Evolutionary conservation across 1,140 invertebrate genomes (phyloP).

Genomic region (Drosophila kohkoa): DNA sequence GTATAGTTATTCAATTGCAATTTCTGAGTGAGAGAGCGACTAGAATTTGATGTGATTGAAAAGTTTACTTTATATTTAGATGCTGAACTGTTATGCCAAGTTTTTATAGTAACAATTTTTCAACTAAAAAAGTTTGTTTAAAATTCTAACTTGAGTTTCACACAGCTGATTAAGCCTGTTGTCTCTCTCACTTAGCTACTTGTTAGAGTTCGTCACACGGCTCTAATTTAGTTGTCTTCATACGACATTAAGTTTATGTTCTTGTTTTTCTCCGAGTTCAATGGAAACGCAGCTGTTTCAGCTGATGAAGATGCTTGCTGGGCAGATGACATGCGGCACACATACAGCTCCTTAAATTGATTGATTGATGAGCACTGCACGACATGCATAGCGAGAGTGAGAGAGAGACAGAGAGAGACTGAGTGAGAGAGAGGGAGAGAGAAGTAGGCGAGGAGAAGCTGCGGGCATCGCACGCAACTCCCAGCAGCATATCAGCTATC

Average conservation of each 20-base stretch:
- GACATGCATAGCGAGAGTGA: neutral
- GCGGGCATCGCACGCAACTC: conserved; percentile 10
- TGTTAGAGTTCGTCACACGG: too few relatives aligned
- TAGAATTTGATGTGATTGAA: too few relatives aligned
- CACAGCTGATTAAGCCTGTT: too few relatives aligned
- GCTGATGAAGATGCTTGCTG: conserved; percentile 2
- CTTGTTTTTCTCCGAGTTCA: conserved; percentile 1
- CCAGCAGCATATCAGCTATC: conserved; percentile 30
- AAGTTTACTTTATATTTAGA: too few relatives aligned
- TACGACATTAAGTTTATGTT: neutral
- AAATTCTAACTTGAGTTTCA: too few relatives aligned
- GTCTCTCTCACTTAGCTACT: too few relatives aligned
- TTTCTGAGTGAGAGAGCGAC: too few relatives aligned
- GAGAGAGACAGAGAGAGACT: neutral
- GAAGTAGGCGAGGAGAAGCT: neutral
- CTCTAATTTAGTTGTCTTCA: neutral
- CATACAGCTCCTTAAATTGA: conserved; percentile 26
- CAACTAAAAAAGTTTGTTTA: neutral
- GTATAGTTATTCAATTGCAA: too few relatives aligned
- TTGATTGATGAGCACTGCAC: conserved; percentile 31
- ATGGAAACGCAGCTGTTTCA: conserved; percentile 12
- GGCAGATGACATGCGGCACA: conserved; percentile 4
- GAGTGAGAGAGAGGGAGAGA: neutral
- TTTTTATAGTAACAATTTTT: too few relatives aligned
- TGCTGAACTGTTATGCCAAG: too few relatives aligned